These are phyloP conservation scores for Noctua fimbriata DNA, from an alignment of 2,888 invertebrate species.

Conservation along the genomic window DNA sequence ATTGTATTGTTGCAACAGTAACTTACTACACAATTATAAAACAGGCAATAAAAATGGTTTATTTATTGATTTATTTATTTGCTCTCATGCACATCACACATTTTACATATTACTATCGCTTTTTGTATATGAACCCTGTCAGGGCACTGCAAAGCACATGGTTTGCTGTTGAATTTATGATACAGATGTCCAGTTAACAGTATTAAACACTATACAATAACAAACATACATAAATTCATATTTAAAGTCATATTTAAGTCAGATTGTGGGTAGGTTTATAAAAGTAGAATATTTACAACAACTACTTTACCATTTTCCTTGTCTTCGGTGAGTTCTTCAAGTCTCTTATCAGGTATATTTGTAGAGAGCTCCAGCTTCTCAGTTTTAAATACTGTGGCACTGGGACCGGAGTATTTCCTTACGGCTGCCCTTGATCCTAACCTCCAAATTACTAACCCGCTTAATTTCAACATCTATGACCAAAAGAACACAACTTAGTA, in stretches of 20 bases:
- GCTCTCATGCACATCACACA: too few relatives aligned
- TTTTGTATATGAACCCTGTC: too few relatives aligned
- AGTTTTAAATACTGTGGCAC: constrained; percentile 95
- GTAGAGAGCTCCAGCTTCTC: constrained; percentile 82
- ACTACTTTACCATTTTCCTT: constrained; percentile 73
- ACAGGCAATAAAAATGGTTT: background rate
- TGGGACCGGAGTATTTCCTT: constrained; percentile 90
- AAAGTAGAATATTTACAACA: constrained; percentile 1
- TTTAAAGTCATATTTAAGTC: too few relatives aligned
- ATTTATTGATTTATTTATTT: background rate
- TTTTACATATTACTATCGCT: too few relatives aligned
- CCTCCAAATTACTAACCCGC: constrained; percentile 88
- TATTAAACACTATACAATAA: too few relatives aligned
- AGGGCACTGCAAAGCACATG: too few relatives aligned
- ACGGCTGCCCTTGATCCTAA: constrained; percentile 84
- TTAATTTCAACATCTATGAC: constrained; percentile 88
- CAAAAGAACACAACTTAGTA: constrained; percentile 53
- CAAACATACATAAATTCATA: too few relatives aligned
- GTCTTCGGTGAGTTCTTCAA: constrained; percentile 57
- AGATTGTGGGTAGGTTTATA: too few relatives aligned
- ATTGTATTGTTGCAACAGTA: background rate
- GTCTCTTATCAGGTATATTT: constrained; percentile 72
- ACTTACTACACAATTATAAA: background rate
- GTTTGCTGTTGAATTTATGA: too few relatives aligned
- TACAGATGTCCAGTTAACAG: too few relatives aligned